These are phyloP conservation scores for Planiliza haematocheilus DNA, from an alignment of 2,113 vertebrate genomes.

Conservation along the genomic window DNA sequence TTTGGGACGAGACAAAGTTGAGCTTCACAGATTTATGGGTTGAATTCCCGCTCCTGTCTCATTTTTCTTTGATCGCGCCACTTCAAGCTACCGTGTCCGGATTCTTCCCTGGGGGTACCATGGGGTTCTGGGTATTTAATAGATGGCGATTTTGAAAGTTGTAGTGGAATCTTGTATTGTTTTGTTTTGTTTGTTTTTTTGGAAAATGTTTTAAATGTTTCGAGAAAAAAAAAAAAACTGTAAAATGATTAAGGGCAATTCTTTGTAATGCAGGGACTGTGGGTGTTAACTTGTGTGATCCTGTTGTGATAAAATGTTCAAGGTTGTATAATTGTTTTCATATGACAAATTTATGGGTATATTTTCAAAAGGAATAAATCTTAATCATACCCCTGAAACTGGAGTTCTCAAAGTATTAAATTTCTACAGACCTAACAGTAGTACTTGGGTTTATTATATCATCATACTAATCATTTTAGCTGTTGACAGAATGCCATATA, in stretches of 20 bases:
- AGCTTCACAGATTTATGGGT: constrained; percentile 73
- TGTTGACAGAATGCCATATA: too few species aligned
- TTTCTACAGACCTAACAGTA: neutral
- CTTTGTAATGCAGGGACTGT: constrained; percentile 83
- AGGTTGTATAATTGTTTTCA: constrained; percentile 86
- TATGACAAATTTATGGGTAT: constrained; percentile 86
- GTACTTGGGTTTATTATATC: neutral
- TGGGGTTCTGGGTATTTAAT: constrained; percentile 64
- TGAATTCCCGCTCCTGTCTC: constrained; percentile 45
- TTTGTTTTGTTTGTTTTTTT: constrained; percentile 61
- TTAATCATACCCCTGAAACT: constrained; percentile 77
- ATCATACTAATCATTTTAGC: too few species aligned
- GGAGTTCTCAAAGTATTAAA: constrained; percentile 38
- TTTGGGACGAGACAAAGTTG: constrained; percentile 69
- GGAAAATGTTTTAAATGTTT: constrained; percentile 77
- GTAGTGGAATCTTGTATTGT: constrained; percentile 72
- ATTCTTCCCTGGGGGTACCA: constrained; percentile 43
- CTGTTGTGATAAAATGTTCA: constrained; percentile 83
- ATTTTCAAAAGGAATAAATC: constrained; percentile 87
- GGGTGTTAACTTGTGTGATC: constrained; percentile 81
- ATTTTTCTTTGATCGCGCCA: constrained; percentile 67
- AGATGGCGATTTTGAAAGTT: constrained; percentile 71
- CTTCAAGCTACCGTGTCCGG: constrained; percentile 58
- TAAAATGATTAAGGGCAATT: constrained; percentile 76
- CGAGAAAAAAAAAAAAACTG: constrained; percentile 29